Base-by-base conservation (phyloP, 2,113 vertebrate species). In the Albula goreensis region DNA sequence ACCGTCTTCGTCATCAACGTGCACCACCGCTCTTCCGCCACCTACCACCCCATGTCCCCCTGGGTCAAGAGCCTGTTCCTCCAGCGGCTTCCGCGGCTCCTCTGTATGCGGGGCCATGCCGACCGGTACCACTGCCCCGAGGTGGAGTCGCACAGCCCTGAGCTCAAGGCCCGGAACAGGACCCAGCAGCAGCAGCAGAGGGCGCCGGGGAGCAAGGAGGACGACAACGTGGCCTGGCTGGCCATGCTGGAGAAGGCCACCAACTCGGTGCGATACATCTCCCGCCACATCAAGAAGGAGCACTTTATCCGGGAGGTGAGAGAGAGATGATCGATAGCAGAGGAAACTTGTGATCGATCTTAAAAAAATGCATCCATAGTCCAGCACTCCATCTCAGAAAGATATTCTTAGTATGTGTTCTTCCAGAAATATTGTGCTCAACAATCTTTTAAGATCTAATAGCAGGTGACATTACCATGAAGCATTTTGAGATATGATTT, bases 1-100 rank as follows among this genome's bases (percentile, higher is more conserved):
- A 99, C 98, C 0, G 96, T 99, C 60, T 99, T 99, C 53, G 98
- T 99, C 85, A 99, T 99, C 91, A 99, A 99, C 0, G 97, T 99
- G 22, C 98, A 99, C 93, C 97, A 99, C 83, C 96, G 97, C 60
- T 98, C 98, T 86, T 98, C 97, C 0, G 95, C 98, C 19, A 98
- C 97, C 0, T 99, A 99, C 91, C 97, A 98, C 52, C 97, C 98
- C 9, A 99, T 99, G 98, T 97, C 97, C 1, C 98, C 98, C 0
- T 99, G 98, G 98, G 97, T 99, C 10, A 98, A 97, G 83, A 95
- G 87, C 25, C 96, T 99, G 17, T 99, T 99, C 92, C 95, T 99
- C 48, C 97, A 98, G 90, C 97, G 95, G 60, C 89, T 99, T 41
- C 98, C 98, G 0, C 94, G 70, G 41, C 87, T 99, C 82, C 96